phyloP scores from a whole-genome alignment of 1,140 invertebrate genomes.

The Drosophila simulans region DNA sequence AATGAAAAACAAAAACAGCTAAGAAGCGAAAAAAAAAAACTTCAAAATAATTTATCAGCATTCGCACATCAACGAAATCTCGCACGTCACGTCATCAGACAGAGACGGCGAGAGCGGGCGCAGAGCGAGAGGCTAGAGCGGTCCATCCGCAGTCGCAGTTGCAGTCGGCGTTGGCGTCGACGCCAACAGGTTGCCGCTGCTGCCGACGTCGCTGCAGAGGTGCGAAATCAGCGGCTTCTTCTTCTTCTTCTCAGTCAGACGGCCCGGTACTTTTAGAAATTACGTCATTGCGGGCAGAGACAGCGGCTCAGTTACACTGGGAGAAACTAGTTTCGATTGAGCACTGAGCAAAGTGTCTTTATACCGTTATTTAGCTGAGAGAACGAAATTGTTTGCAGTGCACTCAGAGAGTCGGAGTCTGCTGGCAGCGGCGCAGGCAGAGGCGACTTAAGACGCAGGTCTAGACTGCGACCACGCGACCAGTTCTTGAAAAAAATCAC shows the following conservation, averaged over 20 bases:
- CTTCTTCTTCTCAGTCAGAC: slow-evolving; percentile 43
- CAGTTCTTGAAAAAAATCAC: slow-evolving; percentile 42
- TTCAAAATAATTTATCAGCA: slow-evolving; percentile 76
- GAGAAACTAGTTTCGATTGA: neutral
- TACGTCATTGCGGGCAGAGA: slow-evolving; percentile 67
- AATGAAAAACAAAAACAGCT: slow-evolving; percentile 33
- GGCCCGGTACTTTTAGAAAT: slow-evolving; percentile 71
- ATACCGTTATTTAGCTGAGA: no score
- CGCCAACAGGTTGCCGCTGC: slow-evolving; percentile 67
- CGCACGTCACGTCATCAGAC: slow-evolving; percentile 74
- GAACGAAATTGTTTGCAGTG: slow-evolving; percentile 6
- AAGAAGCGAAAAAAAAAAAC: slow-evolving; percentile 43
- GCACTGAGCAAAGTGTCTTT: no score
- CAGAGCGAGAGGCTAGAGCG: slow-evolving; percentile 13
- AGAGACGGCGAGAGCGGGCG: slow-evolving; percentile 12
- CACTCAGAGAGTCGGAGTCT: neutral
- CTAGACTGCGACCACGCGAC: slow-evolving; percentile 54
- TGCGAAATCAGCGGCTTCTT: slow-evolving; percentile 48
- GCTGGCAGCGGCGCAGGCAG: slow-evolving; percentile 12
- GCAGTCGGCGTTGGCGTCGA: slow-evolving; percentile 12
- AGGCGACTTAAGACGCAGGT: slow-evolving; percentile 52
- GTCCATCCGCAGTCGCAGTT: slow-evolving; percentile 27
- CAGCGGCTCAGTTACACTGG: slow-evolving; percentile 11
- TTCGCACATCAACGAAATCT: slow-evolving; percentile 68
- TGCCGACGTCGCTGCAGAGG: slow-evolving; percentile 48